Evolutionary conservation across 2,113 vertebrate genomes (phyloP).

Genomic region (Lophius piscatorius): DNA sequence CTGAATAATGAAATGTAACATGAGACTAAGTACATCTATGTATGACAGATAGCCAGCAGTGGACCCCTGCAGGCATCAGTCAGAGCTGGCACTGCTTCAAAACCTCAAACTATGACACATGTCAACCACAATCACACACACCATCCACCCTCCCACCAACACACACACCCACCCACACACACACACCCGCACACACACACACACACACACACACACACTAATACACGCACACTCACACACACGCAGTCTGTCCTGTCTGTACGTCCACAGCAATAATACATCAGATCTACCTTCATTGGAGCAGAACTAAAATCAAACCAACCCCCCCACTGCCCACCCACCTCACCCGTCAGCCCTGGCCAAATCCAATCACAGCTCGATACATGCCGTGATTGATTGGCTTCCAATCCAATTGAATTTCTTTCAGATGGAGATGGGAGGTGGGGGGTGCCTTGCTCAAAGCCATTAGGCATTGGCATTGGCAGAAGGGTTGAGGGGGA

Average conservation of each 20-base stretch:
- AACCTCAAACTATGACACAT: slow-evolving; percentile 64
- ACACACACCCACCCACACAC: slow-evolving; percentile 33
- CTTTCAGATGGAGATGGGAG: slow-evolving; percentile 37
- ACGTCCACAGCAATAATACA: slow-evolving; percentile 69
- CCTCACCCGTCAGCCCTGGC: slow-evolving; percentile 54
- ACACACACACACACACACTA: slow-evolving; percentile 34
- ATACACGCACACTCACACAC: slow-evolving; percentile 33
- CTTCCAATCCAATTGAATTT: slow-evolving; percentile 79
- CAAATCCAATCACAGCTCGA: slow-evolving; percentile 79
- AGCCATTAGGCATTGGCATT: slow-evolving; percentile 61
- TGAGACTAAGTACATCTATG: slow-evolving; percentile 26
- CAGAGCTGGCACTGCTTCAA: slow-evolving; percentile 56
- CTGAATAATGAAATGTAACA: slow-evolving; percentile 33
- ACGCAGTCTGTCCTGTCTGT: slow-evolving; percentile 2
- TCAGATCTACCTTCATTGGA: slow-evolving; percentile 74
- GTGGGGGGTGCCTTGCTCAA: slow-evolving; percentile 47
- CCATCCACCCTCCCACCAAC: slow-evolving; percentile 37
- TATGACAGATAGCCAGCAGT: slow-evolving; percentile 38
- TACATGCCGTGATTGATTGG: slow-evolving; percentile 72
- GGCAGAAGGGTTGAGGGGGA: slow-evolving; percentile 27
- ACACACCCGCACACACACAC: slow-evolving; percentile 54
- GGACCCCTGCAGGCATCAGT: slow-evolving; percentile 55
- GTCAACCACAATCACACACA: slow-evolving; percentile 64
- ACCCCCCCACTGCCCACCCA: slow-evolving; percentile 6
- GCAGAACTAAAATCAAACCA: slow-evolving; percentile 71